Base-by-base conservation (phyloP, 2,888 invertebrate genomes). In the Drosophila niveifrons region DNA sequence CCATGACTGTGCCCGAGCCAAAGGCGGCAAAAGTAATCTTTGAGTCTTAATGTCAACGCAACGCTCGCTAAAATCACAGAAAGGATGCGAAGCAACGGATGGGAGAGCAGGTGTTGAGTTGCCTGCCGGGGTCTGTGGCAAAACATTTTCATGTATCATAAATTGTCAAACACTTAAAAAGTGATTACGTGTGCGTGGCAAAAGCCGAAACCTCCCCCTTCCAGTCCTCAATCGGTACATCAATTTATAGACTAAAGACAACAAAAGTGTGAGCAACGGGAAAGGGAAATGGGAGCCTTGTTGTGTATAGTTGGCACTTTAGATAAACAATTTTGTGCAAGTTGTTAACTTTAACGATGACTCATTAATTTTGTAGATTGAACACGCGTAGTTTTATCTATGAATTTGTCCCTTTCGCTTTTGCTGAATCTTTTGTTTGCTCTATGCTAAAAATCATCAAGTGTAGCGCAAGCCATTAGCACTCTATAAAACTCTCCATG, bases 121-220 rank as follows among this genome's bases (percentile, higher is more conserved):
- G 39, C 36, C 36, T 23, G 23, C 23, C 23, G 23, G 23, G n/a
- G 36, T 11, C 13, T 36, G n/a, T 13, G 64, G 65, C 66, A 66
- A 67, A 88, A 73, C 80, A 84, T 76, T 87, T 82, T 82, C 89
- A 83, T 89, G 88, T 88, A 81, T 89, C 88, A 82, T 88, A 88
- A 88, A 88, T 89, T 88, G 83, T 90, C 78, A 72, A 83, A 83
- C 85, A 87, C 80, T 88, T 88, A 85, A 88, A 89, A 88, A 88
- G 88, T 90, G 90, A 90, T 88, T 88, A 88, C 90, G 89, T 85
- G 77, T 83, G 87, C 90, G 86, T 78, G 39, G 13, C 39, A 41
- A 41, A 31, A 41, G 39, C 39, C 39, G 7, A 41, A 41, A 46
- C 7, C 47, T 52, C 46, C 57, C 53, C 65, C 62, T 50, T 39